Evolutionary conservation across 1,140 invertebrate genomes (phyloP), one percentile per base, ranked within the genome.

Genomic region (Ruditapes philippinarum): DNA sequence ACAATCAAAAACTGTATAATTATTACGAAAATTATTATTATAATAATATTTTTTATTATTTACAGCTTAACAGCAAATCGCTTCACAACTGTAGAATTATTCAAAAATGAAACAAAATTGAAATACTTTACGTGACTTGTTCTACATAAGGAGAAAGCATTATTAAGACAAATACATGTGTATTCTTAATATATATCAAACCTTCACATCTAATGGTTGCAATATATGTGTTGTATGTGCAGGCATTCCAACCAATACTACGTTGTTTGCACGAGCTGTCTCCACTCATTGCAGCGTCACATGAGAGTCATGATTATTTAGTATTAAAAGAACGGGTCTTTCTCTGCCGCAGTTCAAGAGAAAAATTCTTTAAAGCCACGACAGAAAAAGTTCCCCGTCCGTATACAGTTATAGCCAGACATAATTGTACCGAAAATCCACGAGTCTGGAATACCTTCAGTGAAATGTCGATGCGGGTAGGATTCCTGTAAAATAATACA

Each of bases 241-340:
- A 28, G 91, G 89, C 40, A 89, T 60, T 2, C 70, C 45, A 9
- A 91, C 25, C 12, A 91, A 25, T 19, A 78, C 51, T 19, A 90
- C 68, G 22, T 65, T 45, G 80, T 91, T 90, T n/a, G 57, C 81
- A 33, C 76, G 83, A 25, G 91, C 89, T 31, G 22, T 93, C 78
- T 94, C 91, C 12, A 93, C 82, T 78, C 83, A 76, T 65, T 91
- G 89, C 82, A 94, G 76, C 36, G 40, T 70, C 5, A 94, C 70
- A 89, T 96, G 95, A 31, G 88, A 92, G 28, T 92, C 90, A 90
- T 96, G 95, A 90, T 96, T 91, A 51, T 89, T 86, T 12, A 91
- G 36, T 60, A 89, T 9, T 40, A 91, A 36, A 28, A 90, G 25
- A 17, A 49, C 76, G 36, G 89, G 89, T 19, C 57, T 74, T 14